Evolutionary conservation across 2,113 vertebrate species (phyloP).

Genomic region (Haplochromis burtoni): DNA sequence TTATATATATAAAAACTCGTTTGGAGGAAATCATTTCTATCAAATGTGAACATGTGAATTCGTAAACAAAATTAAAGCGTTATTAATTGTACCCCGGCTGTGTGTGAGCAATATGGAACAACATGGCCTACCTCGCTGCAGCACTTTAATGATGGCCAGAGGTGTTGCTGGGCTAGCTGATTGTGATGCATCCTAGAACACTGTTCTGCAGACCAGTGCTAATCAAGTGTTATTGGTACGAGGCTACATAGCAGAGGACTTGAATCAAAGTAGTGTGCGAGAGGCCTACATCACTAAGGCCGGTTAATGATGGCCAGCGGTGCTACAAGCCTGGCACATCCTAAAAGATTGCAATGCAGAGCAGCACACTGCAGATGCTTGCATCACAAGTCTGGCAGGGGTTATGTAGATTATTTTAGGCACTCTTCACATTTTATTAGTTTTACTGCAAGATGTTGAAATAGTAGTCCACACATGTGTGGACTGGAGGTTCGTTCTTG

Average conservation of each 20-base stretch:
- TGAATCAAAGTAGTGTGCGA: slow-evolving; percentile 2
- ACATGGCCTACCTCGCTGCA: slow-evolving; percentile 13
- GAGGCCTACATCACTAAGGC: neutral
- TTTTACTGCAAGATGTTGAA: neutral
- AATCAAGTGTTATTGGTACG: slow-evolving; percentile 52
- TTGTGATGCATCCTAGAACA: slow-evolving; percentile 49
- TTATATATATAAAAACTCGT: neutral
- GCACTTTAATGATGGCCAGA: slow-evolving; percentile 58
- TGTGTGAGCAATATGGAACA: slow-evolving; percentile 23
- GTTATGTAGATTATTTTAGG: neutral
- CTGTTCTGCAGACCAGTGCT: slow-evolving; percentile 52
- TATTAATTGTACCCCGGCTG: neutral
- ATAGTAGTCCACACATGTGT: neutral
- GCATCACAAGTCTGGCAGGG: neutral
- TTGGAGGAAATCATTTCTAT: neutral
- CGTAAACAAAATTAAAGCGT: neutral
- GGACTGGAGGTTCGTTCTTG: neutral
- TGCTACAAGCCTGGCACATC: slow-evolving; percentile 36
- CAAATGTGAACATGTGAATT: neutral
- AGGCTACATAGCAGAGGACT: slow-evolving; percentile 18
- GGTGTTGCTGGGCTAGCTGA: slow-evolving; percentile 31
- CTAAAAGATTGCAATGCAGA: slow-evolving; percentile 18
- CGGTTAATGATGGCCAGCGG: slow-evolving; percentile 53
- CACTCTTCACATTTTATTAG: neutral
- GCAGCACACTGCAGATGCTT: slow-evolving; percentile 9